phyloP scores from a whole-genome alignment of 2,113 vertebrate species.

The Dasypus novemcinctus region DNA sequence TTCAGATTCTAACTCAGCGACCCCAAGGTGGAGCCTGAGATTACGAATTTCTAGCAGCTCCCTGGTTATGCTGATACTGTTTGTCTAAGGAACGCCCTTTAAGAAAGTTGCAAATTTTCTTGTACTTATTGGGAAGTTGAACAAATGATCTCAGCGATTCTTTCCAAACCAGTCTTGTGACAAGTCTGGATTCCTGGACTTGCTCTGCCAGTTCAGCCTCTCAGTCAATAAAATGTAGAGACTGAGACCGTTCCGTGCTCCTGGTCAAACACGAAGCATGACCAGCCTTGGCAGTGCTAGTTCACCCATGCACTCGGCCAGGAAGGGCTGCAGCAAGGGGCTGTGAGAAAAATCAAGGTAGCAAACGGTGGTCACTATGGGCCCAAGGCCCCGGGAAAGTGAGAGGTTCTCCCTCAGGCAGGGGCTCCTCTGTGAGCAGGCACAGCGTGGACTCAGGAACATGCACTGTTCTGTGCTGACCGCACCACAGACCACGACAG shows the following conservation, averaged over 20 bases:
- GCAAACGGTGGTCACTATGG: neutral
- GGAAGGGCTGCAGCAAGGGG: neutral
- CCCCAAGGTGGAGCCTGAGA: neutral
- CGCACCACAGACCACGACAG: no score
- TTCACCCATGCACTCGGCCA: fast-evolving
- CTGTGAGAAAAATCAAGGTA: neutral
- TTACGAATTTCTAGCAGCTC: neutral
- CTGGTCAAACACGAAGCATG: no score
- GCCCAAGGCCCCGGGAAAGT: neutral
- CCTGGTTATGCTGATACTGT: neutral
- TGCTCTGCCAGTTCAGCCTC: neutral
- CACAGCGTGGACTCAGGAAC: neutral
- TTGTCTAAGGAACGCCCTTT: neutral
- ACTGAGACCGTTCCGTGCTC: neutral
- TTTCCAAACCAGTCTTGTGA: neutral
- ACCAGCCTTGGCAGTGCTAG: no score
- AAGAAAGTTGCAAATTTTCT: neutral
- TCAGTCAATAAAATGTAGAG: neutral
- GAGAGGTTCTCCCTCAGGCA: no score
- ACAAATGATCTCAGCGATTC: neutral
- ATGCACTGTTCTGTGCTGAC: neutral
- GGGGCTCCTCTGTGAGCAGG: neutral
- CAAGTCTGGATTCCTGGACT: neutral
- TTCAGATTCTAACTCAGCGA: neutral
- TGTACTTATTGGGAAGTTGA: neutral